phyloP scores from a whole-genome alignment of 2,797 vertebrate genomes.

The Sebastes hubbsi region DNA sequence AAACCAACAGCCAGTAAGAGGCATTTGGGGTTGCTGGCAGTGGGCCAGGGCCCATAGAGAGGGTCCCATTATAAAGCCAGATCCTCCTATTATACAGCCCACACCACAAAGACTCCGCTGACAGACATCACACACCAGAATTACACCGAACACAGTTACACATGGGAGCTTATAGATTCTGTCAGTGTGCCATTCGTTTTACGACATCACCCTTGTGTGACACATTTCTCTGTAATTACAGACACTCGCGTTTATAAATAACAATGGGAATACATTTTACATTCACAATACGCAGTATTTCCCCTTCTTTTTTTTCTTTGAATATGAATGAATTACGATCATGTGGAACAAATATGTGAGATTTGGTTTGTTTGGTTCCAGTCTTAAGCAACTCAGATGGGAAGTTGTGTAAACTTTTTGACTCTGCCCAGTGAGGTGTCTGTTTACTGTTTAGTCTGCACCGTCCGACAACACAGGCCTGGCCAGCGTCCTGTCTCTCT shows the following conservation, averaged over 20 bases:
- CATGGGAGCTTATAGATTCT: constrained; percentile 15
- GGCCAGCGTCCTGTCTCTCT: constrained; percentile 45
- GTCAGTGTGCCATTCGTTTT: constrained; percentile 7
- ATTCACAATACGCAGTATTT: background rate
- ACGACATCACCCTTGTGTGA: background rate
- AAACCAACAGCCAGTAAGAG: constrained; percentile 73
- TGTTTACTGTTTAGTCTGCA: constrained; percentile 78
- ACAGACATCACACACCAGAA: constrained; percentile 58
- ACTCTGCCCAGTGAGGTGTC: constrained; percentile 51
- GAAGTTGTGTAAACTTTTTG: constrained; percentile 44
- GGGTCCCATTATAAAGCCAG: constrained; percentile 65
- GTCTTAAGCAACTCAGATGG: background rate
- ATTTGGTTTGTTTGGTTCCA: constrained; percentile 34
- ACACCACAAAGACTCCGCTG: constrained; percentile 58
- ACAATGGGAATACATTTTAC: constrained; percentile 26
- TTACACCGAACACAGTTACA: constrained; percentile 28
- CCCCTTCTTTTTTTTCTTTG: background rate
- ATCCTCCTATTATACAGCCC: constrained; percentile 60
- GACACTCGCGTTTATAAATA: constrained; percentile 19
- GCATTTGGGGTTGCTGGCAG: constrained; percentile 66
- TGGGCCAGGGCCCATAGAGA: constrained; percentile 62
- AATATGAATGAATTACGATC: constrained; percentile 7
- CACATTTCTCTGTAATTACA: constrained; percentile 41
- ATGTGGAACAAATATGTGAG: constrained; percentile 10
- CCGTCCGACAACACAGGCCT: constrained; percentile 46